phyloP scores from a whole-genome alignment of 2,888 invertebrate species.

The Perdita meconis region DNA sequence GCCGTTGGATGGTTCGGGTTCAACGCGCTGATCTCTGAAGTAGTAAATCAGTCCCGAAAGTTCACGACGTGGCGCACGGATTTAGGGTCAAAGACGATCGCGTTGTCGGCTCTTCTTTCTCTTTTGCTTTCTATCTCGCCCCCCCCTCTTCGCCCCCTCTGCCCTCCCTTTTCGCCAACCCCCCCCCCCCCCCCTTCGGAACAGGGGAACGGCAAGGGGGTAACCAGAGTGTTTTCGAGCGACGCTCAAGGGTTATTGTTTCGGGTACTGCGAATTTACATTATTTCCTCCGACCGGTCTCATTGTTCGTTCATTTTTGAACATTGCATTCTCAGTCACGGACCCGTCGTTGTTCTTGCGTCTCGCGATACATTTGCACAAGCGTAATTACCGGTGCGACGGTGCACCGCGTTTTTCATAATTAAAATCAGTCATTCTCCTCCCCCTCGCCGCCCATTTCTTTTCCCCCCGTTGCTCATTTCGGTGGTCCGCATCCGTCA shows the following conservation, averaged over 20 bases:
- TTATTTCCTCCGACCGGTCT: slow-evolving; percentile 68
- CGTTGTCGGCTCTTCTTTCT: slow-evolving; percentile 54
- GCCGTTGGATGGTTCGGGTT: slow-evolving; percentile 32
- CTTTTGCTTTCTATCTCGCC: slow-evolving; percentile 24
- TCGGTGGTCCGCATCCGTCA: slow-evolving; percentile 14
- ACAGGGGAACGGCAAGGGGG: slow-evolving; percentile 48
- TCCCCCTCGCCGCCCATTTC: slow-evolving; percentile 14
- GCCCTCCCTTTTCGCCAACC: neutral
- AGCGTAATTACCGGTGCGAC: slow-evolving; percentile 70
- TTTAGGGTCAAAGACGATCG: slow-evolving; percentile 70
- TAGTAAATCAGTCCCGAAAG: slow-evolving; percentile 56
- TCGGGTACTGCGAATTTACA: slow-evolving; percentile 71
- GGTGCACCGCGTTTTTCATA: slow-evolving; percentile 65
- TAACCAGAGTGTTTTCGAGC: slow-evolving; percentile 68
- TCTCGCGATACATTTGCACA: slow-evolving; percentile 66
- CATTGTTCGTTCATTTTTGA: slow-evolving; percentile 70
- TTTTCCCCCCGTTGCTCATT: neutral
- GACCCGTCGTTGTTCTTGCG: slow-evolving; percentile 63
- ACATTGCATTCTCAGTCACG: slow-evolving; percentile 68
- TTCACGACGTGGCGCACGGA: slow-evolving; percentile 49
- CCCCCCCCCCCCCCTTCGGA: slow-evolving; percentile 15
- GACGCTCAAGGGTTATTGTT: slow-evolving; percentile 73
- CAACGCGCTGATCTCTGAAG: slow-evolving; percentile 39
- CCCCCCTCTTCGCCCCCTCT: slow-evolving; percentile 1
- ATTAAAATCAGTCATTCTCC: slow-evolving; percentile 63